phyloP scores from a whole-genome alignment of 2,888 invertebrate species.

The Eustalomyia histrio region DNA sequence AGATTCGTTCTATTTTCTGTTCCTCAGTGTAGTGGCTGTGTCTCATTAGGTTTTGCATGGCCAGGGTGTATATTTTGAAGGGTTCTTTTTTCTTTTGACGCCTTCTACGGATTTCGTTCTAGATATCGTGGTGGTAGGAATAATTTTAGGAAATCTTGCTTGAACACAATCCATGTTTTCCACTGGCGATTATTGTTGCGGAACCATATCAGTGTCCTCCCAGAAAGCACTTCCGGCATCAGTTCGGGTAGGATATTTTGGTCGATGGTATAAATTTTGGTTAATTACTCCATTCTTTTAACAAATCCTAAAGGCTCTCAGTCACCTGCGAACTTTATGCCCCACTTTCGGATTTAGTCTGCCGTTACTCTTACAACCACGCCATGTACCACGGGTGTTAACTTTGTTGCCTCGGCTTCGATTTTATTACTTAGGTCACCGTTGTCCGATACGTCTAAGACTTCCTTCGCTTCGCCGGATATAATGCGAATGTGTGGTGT shows the following conservation, averaged over 20 bases:
- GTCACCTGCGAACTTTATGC: no score
- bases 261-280: not conserved
- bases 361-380: no score
- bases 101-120: not conserved
- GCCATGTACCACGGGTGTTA: no score
- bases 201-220: not conserved
- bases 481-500: no score
- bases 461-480: no score
- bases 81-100: not conserved
- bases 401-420: no score
- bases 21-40: not conserved
- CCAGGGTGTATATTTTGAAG: not conserved
- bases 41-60: slow-evolving; percentile 2
- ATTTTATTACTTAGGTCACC: no score
- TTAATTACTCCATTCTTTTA: not conserved
- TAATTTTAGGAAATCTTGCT: not conserved
- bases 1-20: slow-evolving; percentile 10
- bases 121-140: not conserved
- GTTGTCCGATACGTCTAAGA: not conserved
- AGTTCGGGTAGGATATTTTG: not conserved
- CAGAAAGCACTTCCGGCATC: not conserved
- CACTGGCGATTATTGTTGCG: not conserved
- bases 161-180: not conserved
- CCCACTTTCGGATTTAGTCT: no score
- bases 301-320: no score